Evolutionary conservation across 2,113 vertebrate species (phyloP).

Genomic region (Hyperopisus bebe): DNA sequence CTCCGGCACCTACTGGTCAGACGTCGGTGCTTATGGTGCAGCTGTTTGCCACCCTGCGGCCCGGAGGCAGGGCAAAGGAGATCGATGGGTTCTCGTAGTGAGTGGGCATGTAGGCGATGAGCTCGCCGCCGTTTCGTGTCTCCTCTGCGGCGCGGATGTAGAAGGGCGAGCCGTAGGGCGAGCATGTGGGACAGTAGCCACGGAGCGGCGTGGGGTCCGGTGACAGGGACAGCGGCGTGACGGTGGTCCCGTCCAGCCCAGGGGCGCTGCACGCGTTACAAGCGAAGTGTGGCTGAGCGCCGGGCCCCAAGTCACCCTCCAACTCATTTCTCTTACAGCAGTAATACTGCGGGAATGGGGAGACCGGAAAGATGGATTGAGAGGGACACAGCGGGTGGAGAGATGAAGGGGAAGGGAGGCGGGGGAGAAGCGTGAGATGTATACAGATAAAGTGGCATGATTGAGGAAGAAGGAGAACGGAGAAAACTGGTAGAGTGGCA

Average conservation of each 20-base stretch:
- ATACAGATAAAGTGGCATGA: neutral
- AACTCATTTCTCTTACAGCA: slow-evolving; percentile 94
- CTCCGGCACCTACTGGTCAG: slow-evolving; percentile 50
- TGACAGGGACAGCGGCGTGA: slow-evolving; percentile 50
- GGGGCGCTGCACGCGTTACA: slow-evolving; percentile 79
- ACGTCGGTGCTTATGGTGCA: slow-evolving; percentile 89
- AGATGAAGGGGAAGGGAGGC: neutral
- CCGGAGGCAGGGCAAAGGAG: slow-evolving; percentile 64
- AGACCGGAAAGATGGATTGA: neutral
- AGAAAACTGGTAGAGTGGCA: neutral
- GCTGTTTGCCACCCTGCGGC: slow-evolving; percentile 69
- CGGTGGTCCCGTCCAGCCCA: slow-evolving; percentile 59
- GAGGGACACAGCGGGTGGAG: neutral
- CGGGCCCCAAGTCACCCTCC: slow-evolving; percentile 63
- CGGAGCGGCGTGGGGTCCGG: slow-evolving; percentile 51
- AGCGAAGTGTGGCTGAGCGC: slow-evolving; percentile 64
- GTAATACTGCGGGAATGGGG: slow-evolving; percentile 73
- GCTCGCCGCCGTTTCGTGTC: slow-evolving; percentile 82
- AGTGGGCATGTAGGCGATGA: slow-evolving; percentile 68
- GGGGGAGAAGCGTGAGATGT: neutral
- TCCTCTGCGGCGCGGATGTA: slow-evolving; percentile 80
- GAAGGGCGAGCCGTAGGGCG: slow-evolving; percentile 77
- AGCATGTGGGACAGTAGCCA: slow-evolving; percentile 75
- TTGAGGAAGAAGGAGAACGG: neutral
- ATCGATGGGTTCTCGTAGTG: slow-evolving; percentile 78